Evolutionary conservation across 1,140 invertebrate species (phyloP).

Genomic region (Ceratoteleas bidentatus): DNA sequence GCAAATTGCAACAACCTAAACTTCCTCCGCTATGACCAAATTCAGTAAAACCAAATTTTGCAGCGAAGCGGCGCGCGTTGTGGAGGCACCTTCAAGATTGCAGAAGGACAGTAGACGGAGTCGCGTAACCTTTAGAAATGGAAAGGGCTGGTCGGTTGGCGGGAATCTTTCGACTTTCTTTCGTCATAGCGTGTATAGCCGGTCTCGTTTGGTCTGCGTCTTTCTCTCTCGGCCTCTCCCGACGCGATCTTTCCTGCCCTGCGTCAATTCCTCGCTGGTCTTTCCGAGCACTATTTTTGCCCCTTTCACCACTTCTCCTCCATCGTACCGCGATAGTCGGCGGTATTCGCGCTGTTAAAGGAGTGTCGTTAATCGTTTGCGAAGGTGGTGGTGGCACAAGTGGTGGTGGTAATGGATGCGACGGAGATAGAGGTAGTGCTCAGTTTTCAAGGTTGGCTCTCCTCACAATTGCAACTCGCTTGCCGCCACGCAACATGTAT

Average conservation of each 20-base stretch:
- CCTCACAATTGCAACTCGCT: conserved; percentile 65
- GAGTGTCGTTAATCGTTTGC: conserved; percentile 65
- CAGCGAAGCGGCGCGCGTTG: background rate
- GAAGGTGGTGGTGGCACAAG: conserved; percentile 60
- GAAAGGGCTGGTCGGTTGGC: conserved; percentile 52
- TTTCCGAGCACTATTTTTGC: conserved; percentile 45
- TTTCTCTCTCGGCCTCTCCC: conserved; percentile 20
- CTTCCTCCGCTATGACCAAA: no score
- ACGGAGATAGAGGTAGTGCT: conserved; percentile 58
- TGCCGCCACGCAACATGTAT: conserved; percentile 55
- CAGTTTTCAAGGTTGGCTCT: conserved; percentile 65
- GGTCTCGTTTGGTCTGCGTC: conserved; percentile 41
- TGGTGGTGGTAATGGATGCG: conserved; percentile 61
- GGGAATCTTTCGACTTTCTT: conserved; percentile 65
- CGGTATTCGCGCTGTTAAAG: conserved; percentile 62
- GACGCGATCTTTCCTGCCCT: conserved; percentile 48
- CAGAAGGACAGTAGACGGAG: conserved; percentile 58
- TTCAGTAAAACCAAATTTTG: no score
- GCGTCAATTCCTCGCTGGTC: conserved; percentile 49
- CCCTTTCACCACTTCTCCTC: conserved; percentile 58
- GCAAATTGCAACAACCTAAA: no score
- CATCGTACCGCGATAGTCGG: conserved; percentile 42
- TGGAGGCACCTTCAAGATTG: conserved; percentile 30
- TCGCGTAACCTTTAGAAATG: conserved; percentile 64
- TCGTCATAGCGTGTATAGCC: conserved; percentile 51